A percentile compares a stretch with the other conserved stretches of the same genome.
Conservation (phyloP, 2,797 vertebrate genomes). For the Halcyon smyrnensis region DNA sequence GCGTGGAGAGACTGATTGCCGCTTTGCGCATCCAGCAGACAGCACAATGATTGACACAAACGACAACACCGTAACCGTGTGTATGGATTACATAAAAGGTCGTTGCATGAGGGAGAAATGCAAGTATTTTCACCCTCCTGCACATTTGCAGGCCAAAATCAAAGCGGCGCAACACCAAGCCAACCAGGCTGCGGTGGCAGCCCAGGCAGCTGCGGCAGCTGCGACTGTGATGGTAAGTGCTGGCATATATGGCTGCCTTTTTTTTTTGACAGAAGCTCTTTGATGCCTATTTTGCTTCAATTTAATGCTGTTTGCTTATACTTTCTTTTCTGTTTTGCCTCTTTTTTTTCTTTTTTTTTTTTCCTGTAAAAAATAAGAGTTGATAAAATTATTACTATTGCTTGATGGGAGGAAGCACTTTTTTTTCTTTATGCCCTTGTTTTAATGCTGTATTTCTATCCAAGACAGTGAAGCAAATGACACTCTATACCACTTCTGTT, state of each 20-base stretch:
- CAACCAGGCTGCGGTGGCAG: constrained; percentile 92
- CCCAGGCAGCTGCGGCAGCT: constrained; percentile 90
- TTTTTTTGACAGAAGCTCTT: constrained; percentile 54
- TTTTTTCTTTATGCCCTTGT: constrained; percentile 38
- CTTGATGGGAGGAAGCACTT: constrained; percentile 54
- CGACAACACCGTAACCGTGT: constrained; percentile 99
- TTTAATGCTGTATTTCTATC: constrained; percentile 73
- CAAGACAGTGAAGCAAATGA: constrained; percentile 51
- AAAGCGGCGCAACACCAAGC: constrained; percentile 97
- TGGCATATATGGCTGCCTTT: constrained; percentile 63
- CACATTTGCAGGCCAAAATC: constrained; percentile 99
- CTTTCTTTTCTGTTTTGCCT: constrained; percentile 58
- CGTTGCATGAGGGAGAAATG: constrained; percentile 99
- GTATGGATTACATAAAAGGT: constrained; percentile 99
- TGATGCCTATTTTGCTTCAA: constrained; percentile 47
- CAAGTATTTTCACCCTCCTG: constrained; percentile 99
- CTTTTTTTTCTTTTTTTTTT: not conserved
- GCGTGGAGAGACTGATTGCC: constrained; percentile 97
- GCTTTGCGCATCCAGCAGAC: constrained; percentile 97
- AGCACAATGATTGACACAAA: constrained; percentile 98
- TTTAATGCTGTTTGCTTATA: constrained; percentile 43
- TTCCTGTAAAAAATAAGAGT: not conserved
- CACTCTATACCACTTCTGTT: constrained; percentile 28
- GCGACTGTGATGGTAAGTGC: constrained; percentile 88
- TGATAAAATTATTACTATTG: constrained; percentile 50